Evolutionary conservation across 2,888 invertebrate species (phyloP).

Genomic region (Erannis defoliaria): DNA sequence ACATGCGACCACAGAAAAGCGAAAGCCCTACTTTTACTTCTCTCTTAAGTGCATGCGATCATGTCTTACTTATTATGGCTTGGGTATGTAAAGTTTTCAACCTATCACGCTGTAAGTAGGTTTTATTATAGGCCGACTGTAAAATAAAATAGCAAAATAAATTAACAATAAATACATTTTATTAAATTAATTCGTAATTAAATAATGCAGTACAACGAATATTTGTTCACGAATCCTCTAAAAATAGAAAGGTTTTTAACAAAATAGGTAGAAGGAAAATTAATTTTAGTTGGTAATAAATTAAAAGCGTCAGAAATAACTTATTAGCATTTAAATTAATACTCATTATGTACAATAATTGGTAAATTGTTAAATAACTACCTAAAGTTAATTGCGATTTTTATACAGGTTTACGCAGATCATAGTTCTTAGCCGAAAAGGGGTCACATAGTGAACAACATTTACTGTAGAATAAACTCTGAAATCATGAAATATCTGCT

Average conservation of each 20-base stretch:
- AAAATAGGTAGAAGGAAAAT: slow-evolving; percentile 46
- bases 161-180: slow-evolving; percentile 82
- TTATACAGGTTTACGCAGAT: too few relatives aligned
- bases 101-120: too few relatives aligned
- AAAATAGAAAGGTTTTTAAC: slow-evolving; percentile 35
- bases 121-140: not conserved
- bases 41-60: too few relatives aligned
- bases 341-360: slow-evolving; percentile 62
- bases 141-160: slow-evolving; percentile 53
- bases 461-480: too few relatives aligned
- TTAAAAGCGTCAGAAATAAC: slow-evolving; percentile 62
- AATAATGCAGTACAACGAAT: slow-evolving; percentile 65
- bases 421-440: too few relatives aligned
- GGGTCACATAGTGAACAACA: too few relatives aligned
- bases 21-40: too few relatives aligned
- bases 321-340: slow-evolving; percentile 56
- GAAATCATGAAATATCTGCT: too few relatives aligned
- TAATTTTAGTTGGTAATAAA: slow-evolving; percentile 57
- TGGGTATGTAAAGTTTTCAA: too few relatives aligned
- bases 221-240: slow-evolving; percentile 40
- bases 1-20: too few relatives aligned
- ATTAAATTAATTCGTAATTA: slow-evolving; percentile 72
- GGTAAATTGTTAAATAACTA: slow-evolving; percentile 53
- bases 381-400: slow-evolving; percentile 25
- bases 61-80: too few relatives aligned